phyloP scores from a whole-genome alignment of 2,888 invertebrate species.

The Ischnus inquisitorius region DNA sequence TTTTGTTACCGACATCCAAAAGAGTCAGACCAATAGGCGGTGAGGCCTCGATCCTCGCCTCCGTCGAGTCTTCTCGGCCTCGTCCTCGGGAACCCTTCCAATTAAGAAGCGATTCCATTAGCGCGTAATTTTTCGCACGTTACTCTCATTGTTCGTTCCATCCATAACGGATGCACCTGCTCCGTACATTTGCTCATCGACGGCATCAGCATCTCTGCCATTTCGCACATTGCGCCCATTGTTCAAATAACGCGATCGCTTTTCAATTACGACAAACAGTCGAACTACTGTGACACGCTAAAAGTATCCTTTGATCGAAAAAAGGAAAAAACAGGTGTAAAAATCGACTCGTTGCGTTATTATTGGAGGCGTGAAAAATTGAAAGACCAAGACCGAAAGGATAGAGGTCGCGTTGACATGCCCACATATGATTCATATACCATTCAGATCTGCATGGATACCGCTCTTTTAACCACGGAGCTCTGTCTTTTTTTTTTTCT shows the following conservation, averaged over 20 bases:
- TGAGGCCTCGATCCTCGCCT: conserved; percentile 22
- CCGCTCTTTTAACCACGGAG: not conserved
- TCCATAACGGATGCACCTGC: not conserved
- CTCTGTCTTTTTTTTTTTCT: conserved; percentile 3
- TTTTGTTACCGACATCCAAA: too few species aligned
- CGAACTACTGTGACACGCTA: not conserved
- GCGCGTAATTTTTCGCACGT: conserved; percentile 55
- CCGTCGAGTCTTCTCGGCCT: conserved; percentile 21
- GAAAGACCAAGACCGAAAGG: not conserved
- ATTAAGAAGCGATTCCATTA: conserved; percentile 57
- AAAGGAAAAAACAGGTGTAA: not conserved
- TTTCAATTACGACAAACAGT: not conserved
- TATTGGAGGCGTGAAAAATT: not conserved
- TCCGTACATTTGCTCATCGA: not conserved
- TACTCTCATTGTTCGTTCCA: conserved; percentile 42
- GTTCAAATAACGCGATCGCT: not conserved
- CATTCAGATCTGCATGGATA: not conserved
- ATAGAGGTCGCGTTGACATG: not conserved
- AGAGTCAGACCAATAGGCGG: not conserved
- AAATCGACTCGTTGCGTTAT: not conserved
- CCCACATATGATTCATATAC: not conserved
- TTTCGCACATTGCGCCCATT: conserved; percentile 27
- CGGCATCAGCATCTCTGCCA: conserved; percentile 2
- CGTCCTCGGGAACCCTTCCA: conserved; percentile 50
- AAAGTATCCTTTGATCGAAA: not conserved